Conservation (phyloP, 2,888 invertebrate genomes). For the Tipula helvola region DNA sequence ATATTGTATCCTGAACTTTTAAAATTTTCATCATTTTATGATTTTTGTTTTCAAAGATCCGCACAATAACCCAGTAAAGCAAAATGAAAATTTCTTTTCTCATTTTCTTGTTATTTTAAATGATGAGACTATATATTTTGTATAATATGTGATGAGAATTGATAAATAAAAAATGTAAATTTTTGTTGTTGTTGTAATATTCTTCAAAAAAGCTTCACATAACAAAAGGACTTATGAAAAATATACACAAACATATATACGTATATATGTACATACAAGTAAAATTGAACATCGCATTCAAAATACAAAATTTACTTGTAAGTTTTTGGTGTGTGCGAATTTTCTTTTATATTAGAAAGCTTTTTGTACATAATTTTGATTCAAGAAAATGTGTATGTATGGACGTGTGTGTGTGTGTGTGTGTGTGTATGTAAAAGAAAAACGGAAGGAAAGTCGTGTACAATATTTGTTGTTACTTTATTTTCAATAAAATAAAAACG, state of each 20-base stretch:
- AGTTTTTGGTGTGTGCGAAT: background rate
- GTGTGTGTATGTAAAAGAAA: background rate
- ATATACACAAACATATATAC: background rate
- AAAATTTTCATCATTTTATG: background rate
- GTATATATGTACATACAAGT: background rate
- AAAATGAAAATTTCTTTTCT: background rate
- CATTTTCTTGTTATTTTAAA: background rate
- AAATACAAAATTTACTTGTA: background rate
- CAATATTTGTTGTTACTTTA: background rate
- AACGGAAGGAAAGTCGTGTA: background rate
- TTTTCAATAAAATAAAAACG: background rate
- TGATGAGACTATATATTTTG: background rate
- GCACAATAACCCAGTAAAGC: background rate
- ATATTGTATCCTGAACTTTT: background rate
- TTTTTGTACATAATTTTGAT: background rate
- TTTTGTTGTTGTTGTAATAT: background rate
- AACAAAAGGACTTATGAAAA: background rate
- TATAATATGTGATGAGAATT: background rate
- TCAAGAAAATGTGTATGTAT: background rate
- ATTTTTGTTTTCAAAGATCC: background rate
- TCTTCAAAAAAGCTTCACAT: background rate
- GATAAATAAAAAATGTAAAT: background rate
- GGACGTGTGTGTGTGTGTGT: background rate
- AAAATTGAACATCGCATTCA: background rate
- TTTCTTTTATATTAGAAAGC: background rate